Evolutionary conservation across 2,113 vertebrate species (phyloP), one percentile per base, ranked within the genome.

Genomic region (Mirza zaza): DNA sequence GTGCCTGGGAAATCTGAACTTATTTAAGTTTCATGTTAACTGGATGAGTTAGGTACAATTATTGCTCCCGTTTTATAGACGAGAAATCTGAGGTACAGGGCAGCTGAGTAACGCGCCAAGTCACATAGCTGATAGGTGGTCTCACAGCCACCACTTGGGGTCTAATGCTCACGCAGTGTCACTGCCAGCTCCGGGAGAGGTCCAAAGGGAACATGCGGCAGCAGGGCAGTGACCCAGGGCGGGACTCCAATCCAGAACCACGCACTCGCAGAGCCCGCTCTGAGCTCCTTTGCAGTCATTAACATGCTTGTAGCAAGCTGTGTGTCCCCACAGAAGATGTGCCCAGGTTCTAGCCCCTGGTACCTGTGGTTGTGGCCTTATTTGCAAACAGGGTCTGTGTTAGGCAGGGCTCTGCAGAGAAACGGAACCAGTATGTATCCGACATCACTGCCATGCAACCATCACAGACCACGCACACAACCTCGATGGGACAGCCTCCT

Each of bases 1-100:
- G 52, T 14, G 52, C 25, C 76, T 23, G n/a, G 83, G 29, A 80
- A 12, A 61, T 1, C n/a, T 2, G 32, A 32, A 88, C 70, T 80
- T 7, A 20, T 48, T 45, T 65, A 12, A 8, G n/a, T 36, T 75
- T 48, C 32, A 18, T 5, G 3, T 21, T 48, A 17, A 59, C 55
- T 1, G 1, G 25, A 21, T 34, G 25, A 75, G 39, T 29, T 3
- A 11, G n/a, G 18, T 1, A 1, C 21, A 55, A 3, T 14, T 39
- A 2, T 32, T 15, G 25, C 50, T 3, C 32, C 65, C 67, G 20
- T n/a, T 42, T 48, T 21, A 27, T 1, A 42, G 82, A n/a, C 21
- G 50, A 57, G 61, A 11, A 63, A 36, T 11, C 23, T 6, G 63
- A 80, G 50, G 61, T 9, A 1, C 0, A 3, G 75, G 82, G 8